Conservation (phyloP, 2,888 invertebrate species). For the Atethmia centrago region DNA sequence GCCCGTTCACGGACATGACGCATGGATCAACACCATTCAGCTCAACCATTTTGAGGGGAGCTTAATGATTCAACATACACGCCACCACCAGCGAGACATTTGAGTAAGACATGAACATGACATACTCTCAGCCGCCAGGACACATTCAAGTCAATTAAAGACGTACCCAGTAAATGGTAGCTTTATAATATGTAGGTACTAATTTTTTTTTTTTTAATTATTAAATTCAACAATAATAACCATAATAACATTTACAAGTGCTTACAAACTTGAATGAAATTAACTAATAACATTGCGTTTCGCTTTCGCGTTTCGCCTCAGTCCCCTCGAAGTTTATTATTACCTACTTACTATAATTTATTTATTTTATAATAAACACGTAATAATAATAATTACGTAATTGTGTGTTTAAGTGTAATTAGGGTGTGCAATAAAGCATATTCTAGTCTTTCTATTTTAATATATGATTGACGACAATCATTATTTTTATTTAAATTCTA, state of each 20-base stretch:
- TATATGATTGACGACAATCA: too few species aligned
- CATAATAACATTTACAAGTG: background rate
- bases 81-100: background rate
- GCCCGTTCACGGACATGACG: too few species aligned
- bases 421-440: background rate
- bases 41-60: too few species aligned
- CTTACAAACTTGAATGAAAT: background rate
- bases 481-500: too few species aligned
- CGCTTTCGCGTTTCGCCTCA: conserved; percentile 11
- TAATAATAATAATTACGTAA: conserved; percentile 19
- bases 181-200: too few species aligned
- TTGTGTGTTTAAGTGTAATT: background rate
- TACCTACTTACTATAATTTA: background rate
- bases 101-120: too few species aligned
- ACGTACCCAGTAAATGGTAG: too few species aligned
- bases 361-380: conserved; percentile 12
- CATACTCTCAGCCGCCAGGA: too few species aligned
- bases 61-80: too few species aligned
- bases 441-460: background rate
- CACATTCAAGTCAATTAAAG: too few species aligned
- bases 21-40: too few species aligned
- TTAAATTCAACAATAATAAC: background rate
- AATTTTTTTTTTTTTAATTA: too few species aligned
- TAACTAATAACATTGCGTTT: conserved; percentile 9
- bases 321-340: background rate